A percentile compares a stretch with the other conserved stretches of the same genome.
phyloP scores from a whole-genome alignment of 2,113 vertebrate species.

The Steatornis caripensis region DNA sequence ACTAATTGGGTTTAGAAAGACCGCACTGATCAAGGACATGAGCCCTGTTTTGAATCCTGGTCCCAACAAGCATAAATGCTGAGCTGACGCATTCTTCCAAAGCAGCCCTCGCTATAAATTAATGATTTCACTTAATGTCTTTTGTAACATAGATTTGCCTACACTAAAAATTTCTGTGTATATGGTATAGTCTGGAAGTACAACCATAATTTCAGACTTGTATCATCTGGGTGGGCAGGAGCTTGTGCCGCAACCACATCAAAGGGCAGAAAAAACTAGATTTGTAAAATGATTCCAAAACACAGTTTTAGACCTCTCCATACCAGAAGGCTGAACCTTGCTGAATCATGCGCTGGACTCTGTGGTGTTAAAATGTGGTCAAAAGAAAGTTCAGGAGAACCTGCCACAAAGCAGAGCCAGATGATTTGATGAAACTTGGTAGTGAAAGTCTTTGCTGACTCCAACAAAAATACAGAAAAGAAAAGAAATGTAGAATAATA shows the following conservation, averaged over 20 bases:
- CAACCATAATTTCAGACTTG: not conserved
- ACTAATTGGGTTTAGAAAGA: not conserved
- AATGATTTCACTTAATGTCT: not conserved
- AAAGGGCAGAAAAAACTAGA: not conserved
- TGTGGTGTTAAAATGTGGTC: not conserved
- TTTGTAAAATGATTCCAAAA: not conserved
- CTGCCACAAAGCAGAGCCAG: not conserved
- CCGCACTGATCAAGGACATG: rapidly evolving
- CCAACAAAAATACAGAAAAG: not conserved
- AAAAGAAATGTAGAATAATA: not conserved
- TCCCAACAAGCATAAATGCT: not conserved
- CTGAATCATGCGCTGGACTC: not conserved
- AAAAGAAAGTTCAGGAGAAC: not conserved
- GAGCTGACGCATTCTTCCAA: not conserved
- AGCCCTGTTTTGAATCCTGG: not conserved
- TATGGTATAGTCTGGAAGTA: not conserved
- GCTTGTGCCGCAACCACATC: not conserved
- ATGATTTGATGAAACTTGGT: not conserved
- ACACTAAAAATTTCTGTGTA: not conserved
- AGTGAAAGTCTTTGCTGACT: not conserved
- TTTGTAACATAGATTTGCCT: not conserved
- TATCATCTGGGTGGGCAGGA: not conserved
- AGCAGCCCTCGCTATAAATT: not conserved
- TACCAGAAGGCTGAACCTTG: not conserved
- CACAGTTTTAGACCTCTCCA: not conserved